Evolutionary conservation across 1,140 invertebrate genomes (phyloP).

Genomic region (Acromyrmex echinatior): DNA sequence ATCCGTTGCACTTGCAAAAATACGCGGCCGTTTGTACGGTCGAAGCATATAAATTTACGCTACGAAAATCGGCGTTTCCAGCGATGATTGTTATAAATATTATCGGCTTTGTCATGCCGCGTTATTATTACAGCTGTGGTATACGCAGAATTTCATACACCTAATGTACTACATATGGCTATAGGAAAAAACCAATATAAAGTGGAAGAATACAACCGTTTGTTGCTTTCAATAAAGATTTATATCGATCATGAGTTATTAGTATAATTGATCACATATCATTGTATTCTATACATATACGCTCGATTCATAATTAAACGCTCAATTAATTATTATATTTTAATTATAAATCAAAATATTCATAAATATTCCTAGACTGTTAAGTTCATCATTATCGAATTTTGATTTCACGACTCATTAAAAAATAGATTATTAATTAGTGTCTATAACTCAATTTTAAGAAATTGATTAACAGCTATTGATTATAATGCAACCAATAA

Average conservation of each 20-base stretch:
- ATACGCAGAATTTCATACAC: background rate
- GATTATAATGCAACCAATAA: background rate
- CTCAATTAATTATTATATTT: background rate
- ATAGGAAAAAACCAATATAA: background rate
- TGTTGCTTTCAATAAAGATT: background rate
- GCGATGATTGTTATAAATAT: background rate
- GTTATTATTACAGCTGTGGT: conserved; percentile 12
- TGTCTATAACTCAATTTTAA: background rate
- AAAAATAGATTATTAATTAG: background rate
- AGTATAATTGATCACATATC: too few relatives aligned
- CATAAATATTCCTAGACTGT: background rate
- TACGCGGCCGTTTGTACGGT: background rate
- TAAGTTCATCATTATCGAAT: background rate
- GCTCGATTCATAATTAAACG: background rate
- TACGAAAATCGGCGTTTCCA: background rate
- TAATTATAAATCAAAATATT: conserved; percentile 15
- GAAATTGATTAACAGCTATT: background rate
- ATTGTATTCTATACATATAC: too few relatives aligned
- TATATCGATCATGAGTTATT: background rate
- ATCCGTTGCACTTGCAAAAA: conserved; percentile 25
- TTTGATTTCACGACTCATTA: background rate
- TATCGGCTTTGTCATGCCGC: background rate
- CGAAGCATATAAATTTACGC: background rate
- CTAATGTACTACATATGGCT: background rate
- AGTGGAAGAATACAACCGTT: background rate